Percentiles rank a stretch among this genome's conserved stretches.
phyloP scores from a whole-genome alignment of 2,797 vertebrate species.

The Carapus acus region DNA sequence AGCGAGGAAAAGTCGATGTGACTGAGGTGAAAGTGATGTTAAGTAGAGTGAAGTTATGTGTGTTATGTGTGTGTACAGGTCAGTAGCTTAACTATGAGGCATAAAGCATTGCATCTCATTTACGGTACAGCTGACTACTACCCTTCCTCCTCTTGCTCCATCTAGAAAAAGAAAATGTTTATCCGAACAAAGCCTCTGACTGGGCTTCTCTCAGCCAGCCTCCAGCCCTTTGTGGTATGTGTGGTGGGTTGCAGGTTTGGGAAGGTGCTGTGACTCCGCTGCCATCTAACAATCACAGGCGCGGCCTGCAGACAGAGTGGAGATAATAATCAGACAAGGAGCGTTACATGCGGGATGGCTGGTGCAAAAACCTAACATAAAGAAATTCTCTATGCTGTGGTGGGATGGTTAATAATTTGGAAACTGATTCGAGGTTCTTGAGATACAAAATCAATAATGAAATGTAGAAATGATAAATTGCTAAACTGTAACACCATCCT shows the following conservation, averaged over 20 bases:
- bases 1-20: constrained; percentile 1
- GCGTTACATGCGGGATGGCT: neutral
- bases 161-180: constrained; percentile 39
- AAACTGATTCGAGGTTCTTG: too few species aligned
- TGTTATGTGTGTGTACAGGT: constrained; percentile 31
- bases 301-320: constrained; percentile 45
- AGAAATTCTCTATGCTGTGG: neutral
- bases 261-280: constrained; percentile 16
- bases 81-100: constrained; percentile 40
- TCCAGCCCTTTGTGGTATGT: constrained; percentile 25
- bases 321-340: neutral
- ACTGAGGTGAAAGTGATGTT: constrained; percentile 34
- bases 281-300: constrained; percentile 63
- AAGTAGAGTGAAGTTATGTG: constrained; percentile 4
- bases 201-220: constrained; percentile 25
- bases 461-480: too few species aligned
- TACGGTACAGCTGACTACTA: constrained; percentile 32
- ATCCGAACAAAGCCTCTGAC: constrained; percentile 30
- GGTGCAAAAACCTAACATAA: too few species aligned
- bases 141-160: too few species aligned
- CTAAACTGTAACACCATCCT: too few species aligned
- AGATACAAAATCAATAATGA: too few species aligned
- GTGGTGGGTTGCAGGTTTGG: constrained; percentile 30
- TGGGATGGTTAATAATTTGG: too few species aligned
- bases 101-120: constrained; percentile 34